Percentiles rank a stretch among this genome's conserved stretches.
Evolutionary conservation across 2,797 vertebrate genomes (phyloP).

Genomic region (Myotis findleyi): DNA sequence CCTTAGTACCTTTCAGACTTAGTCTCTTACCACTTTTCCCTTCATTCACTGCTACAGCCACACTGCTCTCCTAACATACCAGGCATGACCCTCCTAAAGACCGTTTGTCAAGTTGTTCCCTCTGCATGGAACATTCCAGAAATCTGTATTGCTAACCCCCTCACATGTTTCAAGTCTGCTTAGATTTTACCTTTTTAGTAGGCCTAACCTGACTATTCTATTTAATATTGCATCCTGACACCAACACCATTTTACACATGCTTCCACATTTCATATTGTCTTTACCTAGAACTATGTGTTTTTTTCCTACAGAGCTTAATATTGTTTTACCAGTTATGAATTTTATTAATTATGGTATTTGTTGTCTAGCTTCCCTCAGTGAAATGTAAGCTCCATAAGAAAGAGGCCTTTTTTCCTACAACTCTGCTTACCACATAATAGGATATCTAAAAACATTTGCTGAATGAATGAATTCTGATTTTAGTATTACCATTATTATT

Average conservation of each 20-base stretch:
- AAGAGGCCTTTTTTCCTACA: background rate
- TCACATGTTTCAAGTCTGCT: background rate
- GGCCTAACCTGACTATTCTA: background rate
- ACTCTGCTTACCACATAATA: background rate
- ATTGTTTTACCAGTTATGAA: background rate
- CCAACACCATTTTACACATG: background rate
- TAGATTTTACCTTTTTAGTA: background rate
- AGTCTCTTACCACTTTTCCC: background rate
- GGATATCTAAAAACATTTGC: background rate
- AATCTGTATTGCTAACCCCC: background rate
- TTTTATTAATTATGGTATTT: background rate
- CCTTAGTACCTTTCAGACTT: background rate
- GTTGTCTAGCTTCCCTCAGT: background rate
- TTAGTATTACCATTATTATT: background rate
- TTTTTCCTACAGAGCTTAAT: background rate
- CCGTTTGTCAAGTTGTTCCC: background rate
- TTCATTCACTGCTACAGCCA: background rate
- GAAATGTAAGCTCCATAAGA: background rate
- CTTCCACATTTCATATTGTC: background rate
- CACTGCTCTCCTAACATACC: background rate
- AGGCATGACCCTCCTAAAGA: background rate
- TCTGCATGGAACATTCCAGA: background rate
- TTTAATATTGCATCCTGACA: background rate
- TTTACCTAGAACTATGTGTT: background rate
- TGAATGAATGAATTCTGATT: background rate